Conservation (phyloP, 2,888 invertebrate species). For the Drosophila cognata region DNA sequence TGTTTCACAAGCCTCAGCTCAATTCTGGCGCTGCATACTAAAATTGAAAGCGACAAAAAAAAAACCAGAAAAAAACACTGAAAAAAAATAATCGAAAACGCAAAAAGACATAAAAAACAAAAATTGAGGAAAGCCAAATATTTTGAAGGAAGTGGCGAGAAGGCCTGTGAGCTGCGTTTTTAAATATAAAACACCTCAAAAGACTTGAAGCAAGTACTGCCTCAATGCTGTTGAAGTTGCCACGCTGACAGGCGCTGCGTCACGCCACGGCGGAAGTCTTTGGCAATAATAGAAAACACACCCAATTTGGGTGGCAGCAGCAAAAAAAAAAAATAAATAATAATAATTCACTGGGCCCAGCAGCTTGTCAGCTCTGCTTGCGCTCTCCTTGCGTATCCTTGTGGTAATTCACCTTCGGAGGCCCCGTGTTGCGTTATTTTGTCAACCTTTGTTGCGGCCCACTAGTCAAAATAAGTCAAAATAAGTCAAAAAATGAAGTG, state of each 20-base stretch:
- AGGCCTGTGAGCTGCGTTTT: conserved; percentile 55
- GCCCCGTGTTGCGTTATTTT: conserved; percentile 52
- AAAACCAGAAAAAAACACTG: not conserved
- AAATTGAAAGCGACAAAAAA: conserved; percentile 16
- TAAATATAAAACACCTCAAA: conserved; percentile 76
- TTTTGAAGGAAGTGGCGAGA: conserved; percentile 45
- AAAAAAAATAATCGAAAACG: conserved; percentile 2
- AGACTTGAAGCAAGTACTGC: conserved; percentile 64
- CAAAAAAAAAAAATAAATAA: not conserved
- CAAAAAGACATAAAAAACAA: conserved; percentile 6
- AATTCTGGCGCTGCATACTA: conserved; percentile 14
- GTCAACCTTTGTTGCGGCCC: conserved; percentile 68
- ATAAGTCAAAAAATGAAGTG: conserved; percentile 4
- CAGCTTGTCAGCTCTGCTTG: conserved; percentile 50
- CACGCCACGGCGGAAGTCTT: conserved; percentile 75
- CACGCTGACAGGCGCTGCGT: conserved; percentile 64
- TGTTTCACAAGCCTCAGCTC: conserved; percentile 22
- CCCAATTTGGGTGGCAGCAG: conserved; percentile 66
- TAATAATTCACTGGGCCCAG: conserved; percentile 70
- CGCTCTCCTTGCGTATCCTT: conserved; percentile 21
- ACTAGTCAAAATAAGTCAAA: conserved; percentile 56
- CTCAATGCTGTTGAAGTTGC: conserved; percentile 14
- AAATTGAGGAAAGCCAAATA: conserved; percentile 34
- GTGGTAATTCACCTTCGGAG: conserved; percentile 59
- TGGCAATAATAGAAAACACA: conserved; percentile 80